Evolutionary conservation across 1,140 invertebrate genomes (phyloP), one percentile per base, ranked within the genome.

Genomic region (Cyphomyrmex costatus): DNA sequence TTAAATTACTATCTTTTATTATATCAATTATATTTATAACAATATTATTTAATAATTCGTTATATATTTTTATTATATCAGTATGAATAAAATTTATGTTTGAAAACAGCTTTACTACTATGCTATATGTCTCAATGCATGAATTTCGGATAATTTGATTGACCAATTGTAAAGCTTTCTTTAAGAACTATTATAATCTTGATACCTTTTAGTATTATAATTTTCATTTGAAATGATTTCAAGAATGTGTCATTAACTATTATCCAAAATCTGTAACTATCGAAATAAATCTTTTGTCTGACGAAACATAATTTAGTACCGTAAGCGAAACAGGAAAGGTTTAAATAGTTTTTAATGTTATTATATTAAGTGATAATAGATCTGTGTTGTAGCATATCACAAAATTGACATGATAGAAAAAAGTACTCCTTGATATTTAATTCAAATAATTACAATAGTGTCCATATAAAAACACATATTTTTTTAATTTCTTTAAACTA

Each of bases 281-380:
- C n/a, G 19, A 56, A 46, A 24, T 24, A 0, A 82, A 58, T 51
- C 5, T 58, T 42, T 73, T n/a, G 24, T 14, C 51, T 12, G 30
- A 46, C 4, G 3, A 68, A 36, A 65, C 10, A 0, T 33, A 46
- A n/a, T 71, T 73, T 71, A 61, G 46, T 42, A 49, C 61, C 33
- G 19, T 61, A 51, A 14, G 70, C 10, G 14, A 56, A 53, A 63
- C 83, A 74, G 79, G 21, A 36, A 30, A 86, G 46, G 42, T 46
- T 86, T 56, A 61, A 80, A 60, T 14, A 61, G 12, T 5, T 27
- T 33, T 56, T 6, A 27, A 21, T 19, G 24, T 61, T 46, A 46
- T 61, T 77, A 33, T 76, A 33, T 76, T 60, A 36, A 42, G 8
- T 46, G 5, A 16, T 76, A 58, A 24, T 6, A 30, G 16, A 30